Conservation (phyloP, 2,113 vertebrate genomes). For the Leuciscus idus region DNA sequence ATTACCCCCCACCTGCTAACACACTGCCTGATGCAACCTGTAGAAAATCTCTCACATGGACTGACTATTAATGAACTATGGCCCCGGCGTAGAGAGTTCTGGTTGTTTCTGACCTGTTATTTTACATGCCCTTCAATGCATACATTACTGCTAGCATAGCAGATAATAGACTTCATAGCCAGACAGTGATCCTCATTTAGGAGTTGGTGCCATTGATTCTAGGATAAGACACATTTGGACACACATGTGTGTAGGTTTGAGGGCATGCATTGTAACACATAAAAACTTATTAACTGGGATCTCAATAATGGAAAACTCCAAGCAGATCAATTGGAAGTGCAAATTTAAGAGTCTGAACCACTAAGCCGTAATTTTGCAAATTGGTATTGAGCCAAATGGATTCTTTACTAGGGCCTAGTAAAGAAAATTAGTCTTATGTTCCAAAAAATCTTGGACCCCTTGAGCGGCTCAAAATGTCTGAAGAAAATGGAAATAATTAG, state of each 20-base stretch:
- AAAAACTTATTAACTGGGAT: conserved; percentile 29
- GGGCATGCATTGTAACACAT: conserved; percentile 33
- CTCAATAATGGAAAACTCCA: conserved; percentile 12
- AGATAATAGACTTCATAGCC: not conserved
- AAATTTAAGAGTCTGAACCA: conserved; percentile 4
- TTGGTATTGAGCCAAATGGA: not conserved
- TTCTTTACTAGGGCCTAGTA: not conserved
- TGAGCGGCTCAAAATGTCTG: not conserved
- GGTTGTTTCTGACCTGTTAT: not conserved
- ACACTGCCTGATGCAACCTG: not conserved
- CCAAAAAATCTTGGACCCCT: not conserved
- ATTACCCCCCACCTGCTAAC: conserved; percentile 12
- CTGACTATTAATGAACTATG: conserved; percentile 6
- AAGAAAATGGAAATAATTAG: not conserved
- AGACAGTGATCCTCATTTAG: not conserved
- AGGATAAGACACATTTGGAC: not conserved
- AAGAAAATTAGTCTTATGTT: not conserved
- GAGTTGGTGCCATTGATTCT: not conserved
- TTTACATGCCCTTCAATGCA: not conserved
- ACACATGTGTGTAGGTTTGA: conserved; percentile 46
- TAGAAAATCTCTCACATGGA: not conserved
- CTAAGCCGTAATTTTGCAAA: not conserved
- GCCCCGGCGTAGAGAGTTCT: not conserved
- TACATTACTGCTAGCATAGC: not conserved
- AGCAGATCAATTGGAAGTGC: conserved; percentile 19